Conservation (phyloP, 1,140 invertebrate species). For the Leptoteleia sp. region DNA sequence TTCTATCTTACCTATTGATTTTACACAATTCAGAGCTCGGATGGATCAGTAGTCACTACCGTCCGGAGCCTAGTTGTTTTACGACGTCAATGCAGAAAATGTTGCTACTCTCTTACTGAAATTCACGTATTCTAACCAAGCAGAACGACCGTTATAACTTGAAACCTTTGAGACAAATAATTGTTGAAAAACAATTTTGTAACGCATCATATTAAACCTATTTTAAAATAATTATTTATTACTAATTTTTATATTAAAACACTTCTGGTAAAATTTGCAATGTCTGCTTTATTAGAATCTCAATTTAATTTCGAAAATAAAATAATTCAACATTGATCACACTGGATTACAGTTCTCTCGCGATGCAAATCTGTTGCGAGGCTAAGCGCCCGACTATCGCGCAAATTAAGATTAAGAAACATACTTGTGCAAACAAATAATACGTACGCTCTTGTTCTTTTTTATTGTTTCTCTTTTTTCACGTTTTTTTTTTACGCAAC, state of each 20-base stretch:
- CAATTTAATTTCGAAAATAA: too few relatives aligned
- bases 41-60: slow-evolving; percentile 59
- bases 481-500: slow-evolving; percentile 64
- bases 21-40: slow-evolving; percentile 40
- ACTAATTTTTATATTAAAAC: too few relatives aligned
- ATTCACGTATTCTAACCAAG: slow-evolving; percentile 77
- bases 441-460: slow-evolving; percentile 38
- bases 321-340: too few relatives aligned
- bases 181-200: too few relatives aligned
- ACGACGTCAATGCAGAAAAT: slow-evolving; percentile 76
- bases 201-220: too few relatives aligned
- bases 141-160: slow-evolving; percentile 78
- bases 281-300: too few relatives aligned
- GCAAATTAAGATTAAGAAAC: slow-evolving; percentile 49
- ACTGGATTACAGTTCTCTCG: background rate
- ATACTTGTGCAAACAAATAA: slow-evolving; percentile 40
- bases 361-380: slow-evolving; percentile 29
- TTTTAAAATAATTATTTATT: too few relatives aligned
- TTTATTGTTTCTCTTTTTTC: too few relatives aligned
- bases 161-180: slow-evolving; percentile 27
- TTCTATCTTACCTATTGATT: too few relatives aligned
- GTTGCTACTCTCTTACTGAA: slow-evolving; percentile 61
- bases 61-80: slow-evolving; percentile 69
- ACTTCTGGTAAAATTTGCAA: too few relatives aligned
- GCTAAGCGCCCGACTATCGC: slow-evolving; percentile 7